phyloP scores from a whole-genome alignment of 1,140 invertebrate genomes.

The Cyphomyrmex costatus region DNA sequence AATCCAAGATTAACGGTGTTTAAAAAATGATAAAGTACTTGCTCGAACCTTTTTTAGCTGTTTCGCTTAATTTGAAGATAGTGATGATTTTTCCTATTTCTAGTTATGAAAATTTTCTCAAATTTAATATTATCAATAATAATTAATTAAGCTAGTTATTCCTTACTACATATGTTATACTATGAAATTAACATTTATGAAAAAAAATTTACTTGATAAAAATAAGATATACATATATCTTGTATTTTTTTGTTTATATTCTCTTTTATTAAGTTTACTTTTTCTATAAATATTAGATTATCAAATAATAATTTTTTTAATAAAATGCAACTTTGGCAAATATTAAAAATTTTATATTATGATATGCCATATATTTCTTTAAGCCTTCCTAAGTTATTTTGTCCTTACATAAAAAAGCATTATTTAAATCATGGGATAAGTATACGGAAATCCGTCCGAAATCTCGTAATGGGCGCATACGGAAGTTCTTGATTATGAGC shows the following conservation, averaged over 20 bases:
- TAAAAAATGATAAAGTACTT: not conserved
- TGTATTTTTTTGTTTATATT: not conserved
- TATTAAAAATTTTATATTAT: not conserved
- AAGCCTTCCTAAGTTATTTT: not conserved
- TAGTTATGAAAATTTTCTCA: not conserved
- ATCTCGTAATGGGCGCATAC: constrained; percentile 7
- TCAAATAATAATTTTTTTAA: not conserved
- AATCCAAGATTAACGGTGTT: not conserved
- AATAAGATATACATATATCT: no score
- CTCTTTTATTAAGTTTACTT: not conserved
- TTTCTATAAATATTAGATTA: not conserved
- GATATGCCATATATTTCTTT: not conserved
- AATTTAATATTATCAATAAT: not conserved
- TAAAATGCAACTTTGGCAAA: not conserved
- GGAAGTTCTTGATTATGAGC: constrained; percentile 44
- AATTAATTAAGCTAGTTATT: not conserved
- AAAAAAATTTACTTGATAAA: no score
- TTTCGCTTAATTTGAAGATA: not conserved
- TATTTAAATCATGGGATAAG: not conserved
- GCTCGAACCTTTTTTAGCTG: not conserved
- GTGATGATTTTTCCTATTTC: not conserved
- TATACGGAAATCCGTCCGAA: constrained; percentile 41
- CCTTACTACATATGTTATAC: not conserved
- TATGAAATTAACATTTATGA: no score
- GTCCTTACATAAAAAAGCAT: constrained; percentile 5